These are phyloP conservation scores for Polyommatus icarus DNA, from an alignment of 2,888 invertebrate genomes.

Conservation along the genomic window DNA sequence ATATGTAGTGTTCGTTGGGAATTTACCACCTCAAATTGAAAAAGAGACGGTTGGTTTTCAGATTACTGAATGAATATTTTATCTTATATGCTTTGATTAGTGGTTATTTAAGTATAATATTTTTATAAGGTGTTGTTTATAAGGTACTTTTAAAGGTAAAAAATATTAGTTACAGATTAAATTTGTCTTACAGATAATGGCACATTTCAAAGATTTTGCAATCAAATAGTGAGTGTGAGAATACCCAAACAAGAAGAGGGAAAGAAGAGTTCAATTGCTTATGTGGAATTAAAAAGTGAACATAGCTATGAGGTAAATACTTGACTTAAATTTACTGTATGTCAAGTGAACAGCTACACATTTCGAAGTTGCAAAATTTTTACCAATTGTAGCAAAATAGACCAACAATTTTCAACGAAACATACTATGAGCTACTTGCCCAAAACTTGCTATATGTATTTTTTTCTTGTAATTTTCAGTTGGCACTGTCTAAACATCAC, in stretches of 20 bases:
- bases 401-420: too few relatives aligned
- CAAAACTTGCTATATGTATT: background rate
- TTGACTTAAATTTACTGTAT: background rate
- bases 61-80: background rate
- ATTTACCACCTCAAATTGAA: conserved; percentile 60
- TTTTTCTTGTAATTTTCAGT: conserved; percentile 50
- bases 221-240: conserved; percentile 61
- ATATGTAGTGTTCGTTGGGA: conserved; percentile 75
- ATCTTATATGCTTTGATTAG: conserved; percentile 11
- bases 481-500: conserved; percentile 73
- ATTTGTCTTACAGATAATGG: conserved; percentile 55
- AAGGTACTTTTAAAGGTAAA: too few relatives aligned
- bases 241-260: conserved; percentile 57
- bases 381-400: too few relatives aligned
- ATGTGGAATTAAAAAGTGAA: conserved; percentile 64
- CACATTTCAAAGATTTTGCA: conserved; percentile 64
- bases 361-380: background rate
- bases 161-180: background rate
- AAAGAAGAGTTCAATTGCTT: conserved; percentile 66
- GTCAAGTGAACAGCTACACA: background rate
- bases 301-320: conserved; percentile 64
- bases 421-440: background rate
- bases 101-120: too few relatives aligned
- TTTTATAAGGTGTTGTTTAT: too few relatives aligned
- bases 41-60: conserved; percentile 57